Base-by-base conservation (phyloP, 1,140 invertebrate species). In the Phymorhynchus buccinoides region DNA sequence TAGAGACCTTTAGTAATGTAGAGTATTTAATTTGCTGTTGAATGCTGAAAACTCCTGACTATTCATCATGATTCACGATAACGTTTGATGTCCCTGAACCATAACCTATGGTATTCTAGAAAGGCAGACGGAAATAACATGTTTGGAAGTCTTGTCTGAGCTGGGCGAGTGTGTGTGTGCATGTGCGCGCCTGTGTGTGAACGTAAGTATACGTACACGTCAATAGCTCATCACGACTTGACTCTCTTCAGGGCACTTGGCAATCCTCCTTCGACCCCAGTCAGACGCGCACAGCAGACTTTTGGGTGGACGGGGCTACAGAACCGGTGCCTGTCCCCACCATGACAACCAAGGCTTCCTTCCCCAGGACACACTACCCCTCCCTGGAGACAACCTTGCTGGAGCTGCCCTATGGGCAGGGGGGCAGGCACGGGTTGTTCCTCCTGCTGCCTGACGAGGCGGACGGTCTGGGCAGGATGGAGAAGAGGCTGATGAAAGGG, bases 321-420 rank as follows among this genome's bases (percentile, higher is more conserved):
- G n/a, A 62, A 7, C 18, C 44, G 1, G 84, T 84, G 7, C 32
- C 44, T 3, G 84, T 84, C 22, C 18, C 35, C 77, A 84, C 77
- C 73, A 84, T 84, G 84, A 27, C 77, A n/a, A 12, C 39, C 44
- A 79, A 79, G 56, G 56, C 73, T 44, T 16, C 14, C n/a, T 79
- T 62, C 56, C 75, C 56, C 14, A 37, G 77, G 18, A 79, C 30
- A 16, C 30, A 66, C 16, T 79, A 42, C 39, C 48, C 75, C 32
- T 39, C 39, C 0, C 52, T 84, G 48, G 56, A 42, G 14, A 79
- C 68, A 39, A 84, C 44, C 30, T 30, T 84, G 27, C 75, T 84
- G 84, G 84, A 84, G 75, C 75, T 84, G n/a, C 84, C 84, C 73
- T 84, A 84, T 18, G 81, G 81, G 3, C 44, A 62, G 48, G 14